Conservation (phyloP, 2,888 invertebrate species). For the Baronia brevicornis region DNA sequence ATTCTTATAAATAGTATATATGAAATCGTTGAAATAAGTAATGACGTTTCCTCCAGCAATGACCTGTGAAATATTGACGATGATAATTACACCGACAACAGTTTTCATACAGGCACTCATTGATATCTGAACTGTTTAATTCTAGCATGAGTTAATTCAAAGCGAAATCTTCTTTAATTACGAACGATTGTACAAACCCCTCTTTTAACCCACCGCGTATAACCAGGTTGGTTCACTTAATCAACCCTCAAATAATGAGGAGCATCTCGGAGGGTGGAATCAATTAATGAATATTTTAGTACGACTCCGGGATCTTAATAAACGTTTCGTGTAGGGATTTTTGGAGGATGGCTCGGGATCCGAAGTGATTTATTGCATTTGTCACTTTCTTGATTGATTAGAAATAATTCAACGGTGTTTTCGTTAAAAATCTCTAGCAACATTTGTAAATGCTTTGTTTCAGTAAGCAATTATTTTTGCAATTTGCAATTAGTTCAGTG, state of each 20-base stretch:
- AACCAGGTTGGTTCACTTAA: conserved; percentile 57
- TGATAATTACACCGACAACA: too few relatives aligned
- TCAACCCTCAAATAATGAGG: conserved; percentile 69
- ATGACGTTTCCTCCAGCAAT: too few relatives aligned
- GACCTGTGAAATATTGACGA: too few relatives aligned
- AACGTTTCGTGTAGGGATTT: conserved; percentile 66
- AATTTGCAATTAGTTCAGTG: too few relatives aligned
- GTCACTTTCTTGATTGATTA: conserved; percentile 48
- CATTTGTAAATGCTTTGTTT: too few relatives aligned
- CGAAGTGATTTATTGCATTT: conserved; percentile 46
- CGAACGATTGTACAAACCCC: conserved; percentile 23
- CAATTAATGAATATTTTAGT: conserved; percentile 73
- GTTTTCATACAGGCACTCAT: too few relatives aligned
- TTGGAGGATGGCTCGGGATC: conserved; percentile 45
- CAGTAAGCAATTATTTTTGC: too few relatives aligned
- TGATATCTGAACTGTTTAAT: too few relatives aligned
- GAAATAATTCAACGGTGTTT: conserved; percentile 25
- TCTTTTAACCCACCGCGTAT: conserved; percentile 43
- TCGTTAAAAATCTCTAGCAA: too few relatives aligned
- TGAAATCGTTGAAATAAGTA: too few relatives aligned
- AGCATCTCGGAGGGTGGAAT: conserved; percentile 61
- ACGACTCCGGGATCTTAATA: conserved; percentile 59
- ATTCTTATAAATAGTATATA: too few relatives aligned
- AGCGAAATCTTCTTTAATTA: conserved; percentile 9
- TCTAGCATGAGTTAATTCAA: too few relatives aligned